A percentile compares a stretch with the other conserved stretches of the same genome.
These are phyloP conservation scores for Galago senegalensis DNA, from an alignment of 2,797 vertebrate species.

Conservation along the genomic window DNA sequence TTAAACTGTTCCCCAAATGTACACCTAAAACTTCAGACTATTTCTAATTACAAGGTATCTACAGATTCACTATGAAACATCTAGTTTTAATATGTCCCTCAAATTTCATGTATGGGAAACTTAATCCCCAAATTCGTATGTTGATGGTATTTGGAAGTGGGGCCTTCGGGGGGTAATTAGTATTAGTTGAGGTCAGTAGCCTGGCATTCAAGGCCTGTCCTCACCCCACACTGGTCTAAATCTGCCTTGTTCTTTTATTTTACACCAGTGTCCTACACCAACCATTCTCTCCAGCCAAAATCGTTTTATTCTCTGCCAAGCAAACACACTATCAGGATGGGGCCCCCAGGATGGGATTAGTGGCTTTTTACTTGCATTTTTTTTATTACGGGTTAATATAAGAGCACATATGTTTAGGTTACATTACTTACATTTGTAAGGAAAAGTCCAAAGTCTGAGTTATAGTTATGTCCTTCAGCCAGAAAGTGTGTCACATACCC, in stretches of 20 bases:
- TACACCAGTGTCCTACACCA: no score
- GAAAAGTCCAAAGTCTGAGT: no score
- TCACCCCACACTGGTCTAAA: no score
- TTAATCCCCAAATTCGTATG: not conserved
- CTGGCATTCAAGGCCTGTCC: no score
- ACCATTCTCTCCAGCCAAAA: no score
- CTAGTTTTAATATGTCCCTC: not conserved
- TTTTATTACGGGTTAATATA: no score
- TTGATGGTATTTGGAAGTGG: not conserved
- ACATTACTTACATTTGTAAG: no score
- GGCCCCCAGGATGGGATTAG: not conserved
- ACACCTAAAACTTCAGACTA: not conserved
- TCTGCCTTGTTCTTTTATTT: no score
- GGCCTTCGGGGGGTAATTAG: not conserved
- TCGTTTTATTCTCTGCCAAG: no score
- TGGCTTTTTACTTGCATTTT: not conserved
- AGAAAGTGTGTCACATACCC: no score
- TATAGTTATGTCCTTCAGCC: no score
- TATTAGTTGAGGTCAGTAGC: not conserved
- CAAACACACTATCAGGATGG: not conserved
- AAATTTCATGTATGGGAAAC: not conserved
- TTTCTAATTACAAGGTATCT: not conserved
- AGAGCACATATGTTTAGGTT: no score
- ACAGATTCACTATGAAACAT: not conserved
- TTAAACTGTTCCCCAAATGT: not conserved